Percentiles rank a stretch among this genome's conserved stretches.
These are phyloP conservation scores for Sturnus vulgaris DNA, from an alignment of 2,113 vertebrate species.

Conservation along the genomic window DNA sequence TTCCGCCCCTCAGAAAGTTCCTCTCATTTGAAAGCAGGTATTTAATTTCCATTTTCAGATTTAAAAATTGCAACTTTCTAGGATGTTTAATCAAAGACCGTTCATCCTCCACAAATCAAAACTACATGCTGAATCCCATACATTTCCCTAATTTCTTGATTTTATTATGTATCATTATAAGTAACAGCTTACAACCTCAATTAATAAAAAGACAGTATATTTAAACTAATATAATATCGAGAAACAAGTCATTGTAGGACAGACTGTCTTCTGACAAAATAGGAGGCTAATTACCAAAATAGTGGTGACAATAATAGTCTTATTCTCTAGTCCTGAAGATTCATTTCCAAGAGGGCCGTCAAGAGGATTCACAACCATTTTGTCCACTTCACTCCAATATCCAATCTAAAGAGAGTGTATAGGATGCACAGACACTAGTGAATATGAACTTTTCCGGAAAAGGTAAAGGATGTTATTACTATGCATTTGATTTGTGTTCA, in stretches of 20 bases:
- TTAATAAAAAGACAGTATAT: not conserved
- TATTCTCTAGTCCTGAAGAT: slow-evolving; percentile 93
- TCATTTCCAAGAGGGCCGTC: slow-evolving; percentile 90
- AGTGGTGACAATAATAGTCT: slow-evolving; percentile 96
- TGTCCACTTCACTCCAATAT: slow-evolving; percentile 98
- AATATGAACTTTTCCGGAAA: not conserved
- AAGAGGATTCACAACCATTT: slow-evolving; percentile 95
- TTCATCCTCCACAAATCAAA: not conserved
- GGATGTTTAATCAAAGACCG: not conserved
- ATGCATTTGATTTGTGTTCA: not conserved
- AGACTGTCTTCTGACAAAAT: slow-evolving; percentile 39
- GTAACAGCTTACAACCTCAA: not conserved
- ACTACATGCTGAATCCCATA: not conserved
- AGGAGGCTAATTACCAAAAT: slow-evolving; percentile 88
- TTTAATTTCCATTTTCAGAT: not conserved
- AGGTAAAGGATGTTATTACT: not conserved
- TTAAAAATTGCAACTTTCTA: not conserved
- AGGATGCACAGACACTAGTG: slow-evolving; percentile 36
- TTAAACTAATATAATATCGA: not conserved
- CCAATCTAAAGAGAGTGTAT: slow-evolving; percentile 84
- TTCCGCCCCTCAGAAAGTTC: not conserved
- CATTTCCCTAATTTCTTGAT: not conserved
- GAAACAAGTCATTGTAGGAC: slow-evolving; percentile 1
- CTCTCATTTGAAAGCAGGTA: not conserved
- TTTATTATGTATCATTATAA: not conserved